phyloP scores from a whole-genome alignment of 2,113 vertebrate species.

The Tupaia chinensis region DNA sequence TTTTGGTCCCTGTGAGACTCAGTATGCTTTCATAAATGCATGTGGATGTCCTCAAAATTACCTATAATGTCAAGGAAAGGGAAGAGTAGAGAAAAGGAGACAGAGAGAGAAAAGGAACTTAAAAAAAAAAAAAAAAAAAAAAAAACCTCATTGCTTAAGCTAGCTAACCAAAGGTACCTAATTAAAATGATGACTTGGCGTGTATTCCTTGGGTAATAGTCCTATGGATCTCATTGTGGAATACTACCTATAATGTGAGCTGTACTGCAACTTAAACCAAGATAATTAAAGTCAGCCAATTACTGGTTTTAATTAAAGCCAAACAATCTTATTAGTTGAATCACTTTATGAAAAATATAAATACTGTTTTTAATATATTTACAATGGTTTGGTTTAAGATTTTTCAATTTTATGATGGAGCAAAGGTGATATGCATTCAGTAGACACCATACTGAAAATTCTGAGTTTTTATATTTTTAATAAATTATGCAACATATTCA shows the following conservation, averaged over 20 bases:
- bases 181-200: slow-evolving; percentile 10
- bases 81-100: not conserved
- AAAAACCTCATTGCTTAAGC: not conserved
- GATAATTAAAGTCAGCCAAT: slow-evolving; percentile 49
- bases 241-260: slow-evolving; percentile 8
- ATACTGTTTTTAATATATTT: slow-evolving; percentile 15
- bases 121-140: not conserved
- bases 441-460: too few species aligned
- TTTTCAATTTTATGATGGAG: too few species aligned
- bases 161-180: slow-evolving; percentile 47
- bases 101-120: not conserved
- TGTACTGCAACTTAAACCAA: slow-evolving; percentile 2
- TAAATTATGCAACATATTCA: too few species aligned
- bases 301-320: slow-evolving; percentile 43
- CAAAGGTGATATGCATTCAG: too few species aligned
- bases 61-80: not conserved
- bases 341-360: slow-evolving; percentile 15
- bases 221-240: not conserved
- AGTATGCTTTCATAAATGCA: not conserved
- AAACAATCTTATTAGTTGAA: slow-evolving; percentile 34
- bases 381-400: too few species aligned
- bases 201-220: not conserved
- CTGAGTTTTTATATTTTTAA: too few species aligned
- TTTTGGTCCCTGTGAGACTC: not conserved
- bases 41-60: slow-evolving; percentile 39